Base-by-base conservation (phyloP, 2,797 vertebrate species). In the Pangasius macronema region DNA sequence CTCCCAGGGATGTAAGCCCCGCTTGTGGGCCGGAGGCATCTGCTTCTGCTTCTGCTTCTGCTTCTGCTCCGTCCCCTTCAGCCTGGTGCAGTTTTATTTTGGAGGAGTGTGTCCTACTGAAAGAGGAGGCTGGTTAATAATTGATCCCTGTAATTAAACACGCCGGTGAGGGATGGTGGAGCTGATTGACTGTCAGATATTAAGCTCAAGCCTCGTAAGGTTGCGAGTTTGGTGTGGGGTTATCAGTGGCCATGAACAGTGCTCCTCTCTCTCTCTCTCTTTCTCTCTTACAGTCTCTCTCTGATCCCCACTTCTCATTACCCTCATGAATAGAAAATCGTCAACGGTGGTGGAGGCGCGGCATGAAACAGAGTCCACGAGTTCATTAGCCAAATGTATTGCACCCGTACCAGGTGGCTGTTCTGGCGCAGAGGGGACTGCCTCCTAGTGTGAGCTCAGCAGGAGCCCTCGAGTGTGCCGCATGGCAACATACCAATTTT, bases 71-170 rank as follows among this genome's bases (percentile, higher is more conserved):
- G 33, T 30, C 90, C 92, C 63, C 95, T 91, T 92, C 91, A 90
- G 93, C 92, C 92, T 93, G 86, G 82, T 63, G 85, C 87, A 22
- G 87, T 85, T 80, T 95, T 91, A 91, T 91, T 95, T 95, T 93
- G 93, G 91, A 90, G 89, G 94, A 93, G 93, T 93, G 76, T 86
- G 88, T 89, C 75, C 86, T 77, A 94, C 93, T 96, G 95, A 96
- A 95, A 96, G 95, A 95, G 91, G 93, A 96, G 93, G 95, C 94
- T 94, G 92, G 93, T 96, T 93, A 96, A 96, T 96, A 96, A 96
- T 96, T 95, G 93, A 96, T 96, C 93, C 90, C 94, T 95, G 96
- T 96, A 96, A 96, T 96, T 95, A 96, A 96, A 96, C 95, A 96
- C 96, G 94, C 94, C 92, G 93, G 94, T 94, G 94, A 90, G 95